phyloP scores from a whole-genome alignment of 1,140 invertebrate genomes.

The Cataglyphis hispanica region DNA sequence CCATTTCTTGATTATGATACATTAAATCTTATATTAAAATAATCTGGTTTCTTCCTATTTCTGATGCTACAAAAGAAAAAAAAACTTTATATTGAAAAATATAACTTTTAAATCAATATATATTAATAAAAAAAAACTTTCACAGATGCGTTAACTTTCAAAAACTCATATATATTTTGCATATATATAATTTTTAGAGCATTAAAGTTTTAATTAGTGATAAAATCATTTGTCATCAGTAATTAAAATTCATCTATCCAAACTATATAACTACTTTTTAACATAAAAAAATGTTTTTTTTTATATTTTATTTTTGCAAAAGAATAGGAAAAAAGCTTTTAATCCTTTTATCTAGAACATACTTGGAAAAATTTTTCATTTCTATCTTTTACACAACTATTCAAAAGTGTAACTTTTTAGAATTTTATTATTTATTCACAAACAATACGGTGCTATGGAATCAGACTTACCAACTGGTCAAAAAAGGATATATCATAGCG shows the following conservation, averaged over 20 bases:
- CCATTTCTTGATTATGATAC: conserved; percentile 23
- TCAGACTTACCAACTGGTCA: too few species aligned
- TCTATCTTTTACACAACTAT: too few species aligned
- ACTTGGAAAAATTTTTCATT: too few species aligned
- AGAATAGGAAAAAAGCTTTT: neutral
- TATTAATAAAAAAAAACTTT: neutral
- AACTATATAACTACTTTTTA: too few species aligned
- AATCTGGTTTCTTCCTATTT: neutral
- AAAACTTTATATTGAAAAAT: neutral
- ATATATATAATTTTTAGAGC: neutral
- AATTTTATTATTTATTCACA: too few species aligned
- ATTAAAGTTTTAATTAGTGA: neutral
- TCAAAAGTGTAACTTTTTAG: too few species aligned
- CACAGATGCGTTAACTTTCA: neutral
- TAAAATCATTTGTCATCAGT: too few species aligned
- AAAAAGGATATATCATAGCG: too few species aligned
- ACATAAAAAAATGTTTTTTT: too few species aligned
- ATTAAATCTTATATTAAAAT: neutral
- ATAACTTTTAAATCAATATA: neutral
- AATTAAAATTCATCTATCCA: too few species aligned
- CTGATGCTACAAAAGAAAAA: neutral
- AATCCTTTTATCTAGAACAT: too few species aligned
- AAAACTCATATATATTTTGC: neutral
- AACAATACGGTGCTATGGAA: too few species aligned
- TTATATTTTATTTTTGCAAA: neutral